Evolutionary conservation across 92 coral and sea anemone species (phyloP), one percentile per base, ranked within the genome.

Genomic region (Palythoa heliodiscus): DNA sequence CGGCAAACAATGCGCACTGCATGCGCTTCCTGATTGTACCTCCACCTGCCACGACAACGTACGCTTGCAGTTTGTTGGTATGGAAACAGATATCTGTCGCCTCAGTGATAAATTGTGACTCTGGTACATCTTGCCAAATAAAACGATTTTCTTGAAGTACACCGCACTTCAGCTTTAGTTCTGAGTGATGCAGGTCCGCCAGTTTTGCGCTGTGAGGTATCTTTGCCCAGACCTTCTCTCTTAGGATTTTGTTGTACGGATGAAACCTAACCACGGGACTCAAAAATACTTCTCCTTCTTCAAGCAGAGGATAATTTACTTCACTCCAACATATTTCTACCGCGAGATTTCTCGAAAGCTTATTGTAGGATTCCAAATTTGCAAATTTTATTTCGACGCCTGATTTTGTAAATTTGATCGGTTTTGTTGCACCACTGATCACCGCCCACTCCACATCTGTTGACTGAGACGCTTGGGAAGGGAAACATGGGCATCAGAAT

Each of bases 1-100:
- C 92, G 63, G 88, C 97, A 93, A 91, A 91, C 66, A 88, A 87
- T 3, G 90, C 95, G 88, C 93, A 87, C 79, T 90, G 86, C 84
- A 93, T 80, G 25, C 95, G 90, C 88, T 93, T 93, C 79, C 86
- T 91, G 23, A 88, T 74, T 63, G 82, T 87, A 66, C 84, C 85
- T 0, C 37, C 15, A 19, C 85, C 68, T 15, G 92, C 93, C 54
- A 89, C 89, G 24, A 91, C 89, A 24, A 77, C 85, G 57, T 77
- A 88, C n/a, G 89, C 78, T 8, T 43, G 85, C 24, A 93, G 89
- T 20, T 81, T 72, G 52, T 54, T 53, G 15, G 68, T 91, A 1
- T 24, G 64, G 50, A 89, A 87, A 77, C 87, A 82, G 9, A 93
- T 87, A 39, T 89, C 87, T 70, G 82, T 86, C 25, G 70, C 83